Base-by-base conservation (phyloP, 2,113 vertebrate species). In the Hemichromis elongatus region DNA sequence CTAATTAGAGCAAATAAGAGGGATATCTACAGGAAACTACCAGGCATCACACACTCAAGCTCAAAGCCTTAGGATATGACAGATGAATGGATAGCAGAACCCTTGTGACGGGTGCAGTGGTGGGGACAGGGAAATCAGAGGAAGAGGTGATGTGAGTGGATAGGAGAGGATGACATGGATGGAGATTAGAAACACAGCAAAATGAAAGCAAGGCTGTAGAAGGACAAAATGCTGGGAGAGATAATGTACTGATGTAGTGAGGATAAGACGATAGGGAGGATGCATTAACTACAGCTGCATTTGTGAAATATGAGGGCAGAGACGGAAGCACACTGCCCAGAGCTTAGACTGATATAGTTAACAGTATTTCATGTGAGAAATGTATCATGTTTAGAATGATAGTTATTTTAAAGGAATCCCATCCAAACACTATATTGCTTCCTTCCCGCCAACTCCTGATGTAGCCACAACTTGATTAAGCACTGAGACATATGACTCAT, bases 1-100 rank as follows among this genome's bases (percentile, higher is more conserved):
- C 84, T 88, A 92, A 90, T 92, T 86, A 89, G 63, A 87, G 54
- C 2, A 10, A 81, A 87, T 79, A 21, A 68, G 63, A 86, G 68
- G 82, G 56, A 61, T 61, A 82, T 80, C 52, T 52, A 59, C 33
- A 57, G 85, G 77, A 92, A 91, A 89, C 33, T 52, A 81, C 70
- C 75, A 63, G 37, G 79, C 42, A 66, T 61, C 73, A 30, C 73
- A 80, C 78, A 66, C 5, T 4, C 35, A 73, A 78, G 50, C 66
- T 77, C 45, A 55, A 82, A 73, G 86, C 55, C 56, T 77, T 42
- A 53, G 61, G 19, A 85, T 70, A 75, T 83, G 40, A 85, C 40
- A 47, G 80, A 88, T 83, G 42, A 63, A 79, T 55, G 40, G 66
- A 79, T 45, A 56, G 42, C 28, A 33, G 35, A 61, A 55, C 7